Evolutionary conservation across 2,888 invertebrate species (phyloP).

Genomic region (Sinodicranocentrus sp.): DNA sequence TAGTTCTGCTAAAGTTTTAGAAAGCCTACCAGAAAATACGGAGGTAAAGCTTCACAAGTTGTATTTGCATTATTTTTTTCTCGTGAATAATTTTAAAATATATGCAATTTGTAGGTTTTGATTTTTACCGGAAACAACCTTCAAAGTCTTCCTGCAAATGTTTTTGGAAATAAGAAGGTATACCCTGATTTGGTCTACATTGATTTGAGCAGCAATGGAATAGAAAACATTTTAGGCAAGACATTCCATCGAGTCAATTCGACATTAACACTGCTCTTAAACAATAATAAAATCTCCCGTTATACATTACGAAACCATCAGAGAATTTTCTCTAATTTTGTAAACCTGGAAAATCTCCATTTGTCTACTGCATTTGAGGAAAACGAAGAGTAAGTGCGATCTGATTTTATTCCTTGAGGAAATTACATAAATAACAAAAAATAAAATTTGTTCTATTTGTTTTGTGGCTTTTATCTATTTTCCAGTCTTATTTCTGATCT

Average conservation of each 20-base stretch:
- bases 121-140: constrained; percentile 87
- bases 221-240: constrained; percentile 86
- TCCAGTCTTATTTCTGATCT: constrained; percentile 79
- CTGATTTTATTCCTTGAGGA: no score
- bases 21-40: constrained; percentile 83
- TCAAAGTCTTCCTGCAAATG: constrained; percentile 84
- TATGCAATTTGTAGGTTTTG: constrained; percentile 80
- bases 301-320: constrained; percentile 81
- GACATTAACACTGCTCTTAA: constrained; percentile 84
- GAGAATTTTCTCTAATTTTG: constrained; percentile 80
- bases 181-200: constrained; percentile 83
- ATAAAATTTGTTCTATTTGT: no score
- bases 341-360: constrained; percentile 84
- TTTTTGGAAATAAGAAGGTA: constrained; percentile 84
- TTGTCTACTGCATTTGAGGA: constrained; percentile 85
- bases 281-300: constrained; percentile 84
- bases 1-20: constrained; percentile 81
- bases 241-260: constrained; percentile 86
- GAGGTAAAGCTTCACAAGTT: constrained; percentile 78
- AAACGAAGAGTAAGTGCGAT: constrained; percentile 72
- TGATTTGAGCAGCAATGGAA: constrained; percentile 87
- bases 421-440: no score
- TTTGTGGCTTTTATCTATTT: background rate
- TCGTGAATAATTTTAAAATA: background rate
- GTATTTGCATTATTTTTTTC: background rate